Evolutionary conservation across 2,888 invertebrate species (phyloP).

Genomic region (Harpagoxenus sublaevis): DNA sequence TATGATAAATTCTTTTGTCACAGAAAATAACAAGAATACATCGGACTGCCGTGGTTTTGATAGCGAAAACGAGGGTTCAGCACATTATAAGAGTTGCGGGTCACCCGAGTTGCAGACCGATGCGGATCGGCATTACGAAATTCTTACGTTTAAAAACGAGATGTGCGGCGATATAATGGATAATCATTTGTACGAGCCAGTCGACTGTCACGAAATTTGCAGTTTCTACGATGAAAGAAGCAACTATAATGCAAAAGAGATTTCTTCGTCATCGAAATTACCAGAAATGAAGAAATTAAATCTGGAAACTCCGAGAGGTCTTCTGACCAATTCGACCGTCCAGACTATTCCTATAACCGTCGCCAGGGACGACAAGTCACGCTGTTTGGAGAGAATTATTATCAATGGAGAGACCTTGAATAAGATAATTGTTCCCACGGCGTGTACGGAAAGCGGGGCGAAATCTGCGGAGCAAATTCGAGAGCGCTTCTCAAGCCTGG

Average conservation of each 20-base stretch:
- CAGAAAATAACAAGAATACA: background rate
- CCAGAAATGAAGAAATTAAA: background rate
- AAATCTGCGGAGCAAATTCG: background rate
- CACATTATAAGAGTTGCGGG: slow-evolving; percentile 27
- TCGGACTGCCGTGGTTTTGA: background rate
- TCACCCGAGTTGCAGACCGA: slow-evolving; percentile 31
- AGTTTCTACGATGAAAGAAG: background rate
- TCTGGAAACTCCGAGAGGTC: background rate
- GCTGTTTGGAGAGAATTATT: slow-evolving; percentile 77
- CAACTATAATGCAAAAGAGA: background rate
- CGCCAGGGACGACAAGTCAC: slow-evolving; percentile 63
- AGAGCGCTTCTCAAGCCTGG: background rate
- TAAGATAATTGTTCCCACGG: slow-evolving; percentile 81
- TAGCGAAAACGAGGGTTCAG: slow-evolving; percentile 7
- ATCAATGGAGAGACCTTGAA: slow-evolving; percentile 81
- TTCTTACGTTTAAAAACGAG: slow-evolving; percentile 42
- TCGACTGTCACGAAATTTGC: slow-evolving; percentile 8
- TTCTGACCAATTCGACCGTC: slow-evolving; percentile 45
- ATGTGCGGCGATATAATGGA: slow-evolving; percentile 1
- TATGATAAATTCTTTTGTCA: background rate
- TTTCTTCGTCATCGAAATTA: background rate
- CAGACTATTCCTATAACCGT: slow-evolving; percentile 69
- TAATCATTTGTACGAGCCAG: slow-evolving; percentile 26
- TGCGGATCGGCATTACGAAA: slow-evolving; percentile 37
- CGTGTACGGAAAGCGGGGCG: slow-evolving; percentile 53